Conservation (phyloP, 1,140 invertebrate species). For the Notospermus geniculatus region DNA sequence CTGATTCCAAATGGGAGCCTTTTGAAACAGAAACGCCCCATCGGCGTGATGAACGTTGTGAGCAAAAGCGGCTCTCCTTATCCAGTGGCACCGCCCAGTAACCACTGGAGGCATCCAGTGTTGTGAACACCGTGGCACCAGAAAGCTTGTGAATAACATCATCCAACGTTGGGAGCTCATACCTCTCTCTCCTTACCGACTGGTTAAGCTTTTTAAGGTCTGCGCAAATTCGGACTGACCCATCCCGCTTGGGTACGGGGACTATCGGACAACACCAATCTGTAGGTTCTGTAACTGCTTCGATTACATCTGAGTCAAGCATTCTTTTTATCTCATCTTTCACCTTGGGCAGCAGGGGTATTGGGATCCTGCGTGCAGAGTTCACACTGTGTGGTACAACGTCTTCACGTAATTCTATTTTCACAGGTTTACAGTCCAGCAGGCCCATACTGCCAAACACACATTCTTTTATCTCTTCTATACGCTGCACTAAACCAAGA, state of each 20-base stretch:
- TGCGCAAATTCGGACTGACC: constrained; percentile 6
- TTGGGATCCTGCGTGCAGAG: constrained; percentile 17
- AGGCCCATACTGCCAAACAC: background rate
- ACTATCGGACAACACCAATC: constrained; percentile 29
- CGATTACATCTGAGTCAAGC: constrained; percentile 23
- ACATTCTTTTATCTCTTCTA: background rate
- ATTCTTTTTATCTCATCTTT: constrained; percentile 23
- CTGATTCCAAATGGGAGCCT: constrained; percentile 22
- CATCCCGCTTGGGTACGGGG: constrained; percentile 24
- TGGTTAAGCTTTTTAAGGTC: constrained; percentile 27
- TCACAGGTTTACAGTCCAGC: background rate
- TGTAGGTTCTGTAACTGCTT: constrained; percentile 20
- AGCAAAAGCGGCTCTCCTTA: constrained; percentile 13
- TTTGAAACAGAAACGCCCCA: constrained; percentile 17
- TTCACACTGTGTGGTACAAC: constrained; percentile 12
- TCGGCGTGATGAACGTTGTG: constrained; percentile 30
- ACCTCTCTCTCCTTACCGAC: constrained; percentile 16
- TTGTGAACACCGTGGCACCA: background rate
- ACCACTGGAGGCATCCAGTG: constrained; percentile 11
- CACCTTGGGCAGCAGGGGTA: constrained; percentile 25
- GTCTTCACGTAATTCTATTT: background rate
- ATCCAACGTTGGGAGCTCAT: constrained; percentile 19
- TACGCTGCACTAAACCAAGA: background rate
- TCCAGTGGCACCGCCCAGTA: background rate
- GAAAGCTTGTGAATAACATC: constrained; percentile 21